Evolutionary conservation across 2,888 invertebrate species (phyloP).

Genomic region (Conus canariensis): DNA sequence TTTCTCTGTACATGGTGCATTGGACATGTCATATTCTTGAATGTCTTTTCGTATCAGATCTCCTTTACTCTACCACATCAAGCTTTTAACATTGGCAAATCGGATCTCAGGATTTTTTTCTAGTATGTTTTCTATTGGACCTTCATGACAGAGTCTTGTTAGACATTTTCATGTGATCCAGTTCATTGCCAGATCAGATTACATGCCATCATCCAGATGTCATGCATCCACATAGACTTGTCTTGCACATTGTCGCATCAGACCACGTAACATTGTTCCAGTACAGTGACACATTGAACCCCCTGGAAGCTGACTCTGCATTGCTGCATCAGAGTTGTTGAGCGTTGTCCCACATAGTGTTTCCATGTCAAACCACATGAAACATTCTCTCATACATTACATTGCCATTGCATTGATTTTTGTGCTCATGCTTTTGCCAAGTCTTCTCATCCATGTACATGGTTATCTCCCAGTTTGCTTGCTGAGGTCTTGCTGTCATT

Average conservation of each 20-base stretch:
- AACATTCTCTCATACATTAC: constrained; percentile 13
- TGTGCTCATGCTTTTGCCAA: constrained; percentile 34
- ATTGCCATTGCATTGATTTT: constrained; percentile 25
- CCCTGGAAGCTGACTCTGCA: not conserved
- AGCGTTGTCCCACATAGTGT: not conserved
- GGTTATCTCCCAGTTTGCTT: not conserved
- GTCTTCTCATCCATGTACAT: constrained; percentile 35
- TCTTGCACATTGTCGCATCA: constrained; percentile 14
- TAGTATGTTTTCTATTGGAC: not conserved
- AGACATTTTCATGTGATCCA: no score
- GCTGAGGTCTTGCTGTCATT: not conserved
- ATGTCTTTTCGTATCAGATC: not conserved
- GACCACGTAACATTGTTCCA: constrained; percentile 5
- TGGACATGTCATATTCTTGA: not conserved
- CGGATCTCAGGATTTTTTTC: not conserved
- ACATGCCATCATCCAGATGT: not conserved
- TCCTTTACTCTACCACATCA: not conserved
- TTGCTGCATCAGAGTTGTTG: not conserved
- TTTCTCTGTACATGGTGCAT: not conserved
- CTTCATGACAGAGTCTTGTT: no score
- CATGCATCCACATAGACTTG: not conserved
- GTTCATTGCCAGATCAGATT: not conserved
- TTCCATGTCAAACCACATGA: no score
- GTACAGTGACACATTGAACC: not conserved
- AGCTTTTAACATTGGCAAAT: not conserved